Evolutionary conservation across 2,888 invertebrate species (phyloP).

Genomic region (Philaethria dido): DNA sequence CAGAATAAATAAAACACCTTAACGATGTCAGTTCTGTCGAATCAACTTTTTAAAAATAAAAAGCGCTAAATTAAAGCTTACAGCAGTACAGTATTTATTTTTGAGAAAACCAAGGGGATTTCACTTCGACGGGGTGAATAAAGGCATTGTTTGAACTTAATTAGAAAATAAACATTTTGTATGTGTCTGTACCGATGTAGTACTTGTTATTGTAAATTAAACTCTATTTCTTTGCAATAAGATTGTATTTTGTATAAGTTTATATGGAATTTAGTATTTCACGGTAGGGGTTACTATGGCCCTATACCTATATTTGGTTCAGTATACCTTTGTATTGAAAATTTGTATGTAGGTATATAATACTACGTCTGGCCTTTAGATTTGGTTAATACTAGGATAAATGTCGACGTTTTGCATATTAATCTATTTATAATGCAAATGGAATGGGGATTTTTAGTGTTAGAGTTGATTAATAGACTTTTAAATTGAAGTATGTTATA

Average conservation of each 20-base stretch:
- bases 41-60: background rate
- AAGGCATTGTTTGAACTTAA: constrained; percentile 36
- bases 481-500: background rate
- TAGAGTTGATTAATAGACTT: constrained; percentile 1
- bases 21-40: background rate
- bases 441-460: background rate
- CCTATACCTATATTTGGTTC: constrained; percentile 17
- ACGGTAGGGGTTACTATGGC: constrained; percentile 15
- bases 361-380: constrained; percentile 19
- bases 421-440: constrained; percentile 18
- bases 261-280: constrained; percentile 16
- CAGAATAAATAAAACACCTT: background rate
- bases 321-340: constrained; percentile 14
- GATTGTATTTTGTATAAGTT: background rate
- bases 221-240: constrained; percentile 7
- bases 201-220: constrained; percentile 21
- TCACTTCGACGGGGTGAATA: constrained; percentile 37
- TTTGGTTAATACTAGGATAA: constrained; percentile 22
- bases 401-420: constrained; percentile 6
- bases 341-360: background rate
- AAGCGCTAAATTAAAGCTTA: constrained; percentile 14
- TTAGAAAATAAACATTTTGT: constrained; percentile 39
- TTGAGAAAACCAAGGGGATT: constrained; percentile 22
- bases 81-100: constrained; percentile 28
- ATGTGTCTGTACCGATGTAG: constrained; percentile 31